Percentiles rank a stretch among this genome's conserved stretches.
phyloP scores from a whole-genome alignment of 2,797 vertebrate genomes.

The Microhierax caerulescens region DNA sequence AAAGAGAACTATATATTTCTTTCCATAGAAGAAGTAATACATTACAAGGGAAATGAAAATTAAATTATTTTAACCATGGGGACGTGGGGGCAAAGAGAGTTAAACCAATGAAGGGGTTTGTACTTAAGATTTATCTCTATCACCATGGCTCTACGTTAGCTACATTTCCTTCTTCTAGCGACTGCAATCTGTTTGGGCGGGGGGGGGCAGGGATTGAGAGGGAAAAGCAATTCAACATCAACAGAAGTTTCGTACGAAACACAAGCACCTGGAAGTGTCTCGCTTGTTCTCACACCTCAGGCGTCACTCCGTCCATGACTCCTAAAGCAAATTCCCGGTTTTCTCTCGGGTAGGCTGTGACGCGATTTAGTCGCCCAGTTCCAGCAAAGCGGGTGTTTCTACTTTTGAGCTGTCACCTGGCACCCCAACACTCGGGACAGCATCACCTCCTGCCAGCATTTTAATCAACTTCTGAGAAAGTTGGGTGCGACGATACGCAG shows the following conservation, averaged over 20 bases:
- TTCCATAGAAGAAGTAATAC: background rate
- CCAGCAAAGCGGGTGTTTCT: accelerated
- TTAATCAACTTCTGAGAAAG: conserved; percentile 21
- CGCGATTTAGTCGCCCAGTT: background rate
- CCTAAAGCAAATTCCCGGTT: background rate
- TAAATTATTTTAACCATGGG: background rate
- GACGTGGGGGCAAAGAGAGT: background rate
- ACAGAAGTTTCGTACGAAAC: background rate
- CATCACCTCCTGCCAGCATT: background rate
- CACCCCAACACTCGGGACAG: background rate
- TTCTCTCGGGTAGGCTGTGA: background rate
- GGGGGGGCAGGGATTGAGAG: background rate
- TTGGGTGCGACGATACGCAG: background rate
- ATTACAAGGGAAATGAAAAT: background rate
- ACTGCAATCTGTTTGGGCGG: background rate
- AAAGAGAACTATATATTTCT: background rate
- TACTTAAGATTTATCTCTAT: background rate
- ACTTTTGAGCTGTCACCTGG: background rate
- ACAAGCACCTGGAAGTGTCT: background rate
- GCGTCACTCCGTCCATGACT: background rate
- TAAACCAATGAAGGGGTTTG: background rate
- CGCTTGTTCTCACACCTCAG: background rate
- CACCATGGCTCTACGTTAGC: background rate
- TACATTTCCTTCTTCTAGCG: background rate
- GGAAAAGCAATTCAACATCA: background rate